phyloP scores from a whole-genome alignment of 2,113 vertebrate species.

The Rhynchopsitta pachyrhyncha region DNA sequence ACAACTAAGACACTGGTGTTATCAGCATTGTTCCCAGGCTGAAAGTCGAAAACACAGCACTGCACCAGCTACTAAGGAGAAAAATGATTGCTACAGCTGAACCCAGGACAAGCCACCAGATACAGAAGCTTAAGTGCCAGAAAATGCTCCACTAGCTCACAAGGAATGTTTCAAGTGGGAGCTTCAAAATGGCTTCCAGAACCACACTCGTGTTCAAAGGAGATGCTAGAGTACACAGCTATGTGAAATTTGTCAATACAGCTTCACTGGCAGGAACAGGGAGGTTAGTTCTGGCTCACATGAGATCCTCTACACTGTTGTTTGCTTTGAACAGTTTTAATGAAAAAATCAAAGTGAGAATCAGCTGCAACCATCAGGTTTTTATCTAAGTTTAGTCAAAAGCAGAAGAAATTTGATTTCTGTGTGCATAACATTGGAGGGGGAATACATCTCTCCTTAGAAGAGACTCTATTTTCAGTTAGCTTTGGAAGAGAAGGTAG shows the following conservation, averaged over 20 bases:
- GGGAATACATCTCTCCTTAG: background rate
- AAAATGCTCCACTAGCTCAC: slow-evolving; percentile 45
- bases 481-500: background rate
- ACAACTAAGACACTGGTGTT: too few species aligned
- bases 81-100: too few species aligned
- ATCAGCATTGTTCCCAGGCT: too few species aligned
- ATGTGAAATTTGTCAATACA: slow-evolving; percentile 51
- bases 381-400: slow-evolving; percentile 8
- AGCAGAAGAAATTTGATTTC: background rate
- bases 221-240: slow-evolving; percentile 42
- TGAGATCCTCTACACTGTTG: slow-evolving; percentile 38
- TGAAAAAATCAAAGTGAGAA: slow-evolving; percentile 33
- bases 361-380: background rate
- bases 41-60: too few species aligned
- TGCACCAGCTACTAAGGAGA: too few species aligned
- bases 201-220: slow-evolving; percentile 55
- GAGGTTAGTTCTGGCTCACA: slow-evolving; percentile 59
- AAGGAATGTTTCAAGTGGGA: slow-evolving; percentile 39
- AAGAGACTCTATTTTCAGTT: background rate
- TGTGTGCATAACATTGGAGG: background rate
- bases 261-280: slow-evolving; percentile 15
- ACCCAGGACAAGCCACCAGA: background rate
- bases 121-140: slow-evolving; percentile 27
- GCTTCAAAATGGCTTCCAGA: slow-evolving; percentile 50
- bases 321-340: slow-evolving; percentile 48